These are phyloP conservation scores for Nomada hirtipes DNA, from an alignment of 2,888 invertebrate genomes.

Conservation along the genomic window DNA sequence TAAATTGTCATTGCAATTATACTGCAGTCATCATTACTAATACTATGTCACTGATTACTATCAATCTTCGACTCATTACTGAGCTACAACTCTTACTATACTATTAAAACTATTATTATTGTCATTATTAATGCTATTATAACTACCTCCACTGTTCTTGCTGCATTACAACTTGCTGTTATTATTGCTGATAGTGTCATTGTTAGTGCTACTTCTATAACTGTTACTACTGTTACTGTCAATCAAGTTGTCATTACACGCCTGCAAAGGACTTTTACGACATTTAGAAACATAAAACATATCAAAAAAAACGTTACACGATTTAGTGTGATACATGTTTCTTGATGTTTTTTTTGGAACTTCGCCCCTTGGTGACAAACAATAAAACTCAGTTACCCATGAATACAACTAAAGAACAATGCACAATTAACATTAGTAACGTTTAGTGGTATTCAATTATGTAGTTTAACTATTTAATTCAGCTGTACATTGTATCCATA, in stretches of 20 bases:
- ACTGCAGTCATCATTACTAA: constrained; percentile 50
- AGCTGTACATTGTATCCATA: constrained; percentile 68
- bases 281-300: constrained; percentile 73
- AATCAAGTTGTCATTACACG: constrained; percentile 66
- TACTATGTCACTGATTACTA: constrained; percentile 58
- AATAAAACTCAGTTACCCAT: constrained; percentile 69
- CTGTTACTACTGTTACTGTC: constrained; percentile 64
- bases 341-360: constrained; percentile 73
- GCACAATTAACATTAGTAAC: constrained; percentile 71
- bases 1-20: constrained; percentile 55
- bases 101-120: constrained; percentile 60
- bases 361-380: constrained; percentile 71
- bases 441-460: constrained; percentile 69
- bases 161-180: constrained; percentile 63
- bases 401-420: constrained; percentile 60
- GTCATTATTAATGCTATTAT: constrained; percentile 61
- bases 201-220: constrained; percentile 67
- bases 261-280: constrained; percentile 62
- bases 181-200: constrained; percentile 64
- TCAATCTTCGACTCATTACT: constrained; percentile 52
- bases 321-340: constrained; percentile 60
- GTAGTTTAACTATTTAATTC: constrained; percentile 70
- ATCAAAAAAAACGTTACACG: constrained; percentile 68
- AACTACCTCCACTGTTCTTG: constrained; percentile 60
- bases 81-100: constrained; percentile 58